Percentiles rank a stretch among this genome's conserved stretches.
Conservation (phyloP, 2,888 invertebrate species). For the Saturnia pavonia region DNA sequence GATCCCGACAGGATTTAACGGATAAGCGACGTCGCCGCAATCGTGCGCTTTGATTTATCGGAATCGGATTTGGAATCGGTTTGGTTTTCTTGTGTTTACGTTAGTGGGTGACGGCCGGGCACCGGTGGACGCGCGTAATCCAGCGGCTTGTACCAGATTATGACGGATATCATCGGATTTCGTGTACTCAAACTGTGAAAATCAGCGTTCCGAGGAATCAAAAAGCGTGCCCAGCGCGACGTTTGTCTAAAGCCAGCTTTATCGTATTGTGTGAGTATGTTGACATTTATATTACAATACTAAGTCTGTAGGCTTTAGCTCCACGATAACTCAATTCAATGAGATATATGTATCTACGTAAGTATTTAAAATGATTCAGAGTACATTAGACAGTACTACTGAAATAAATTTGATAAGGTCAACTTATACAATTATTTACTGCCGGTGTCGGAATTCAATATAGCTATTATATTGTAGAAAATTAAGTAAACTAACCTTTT, state of each 20-base stretch:
- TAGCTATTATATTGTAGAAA: background rate
- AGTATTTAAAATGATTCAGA: background rate
- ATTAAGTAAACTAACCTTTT: background rate
- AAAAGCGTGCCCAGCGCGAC: slow-evolving; percentile 35
- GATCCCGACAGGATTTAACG: slow-evolving; percentile 81
- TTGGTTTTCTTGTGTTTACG: slow-evolving; percentile 78
- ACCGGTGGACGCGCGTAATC: slow-evolving; percentile 72
- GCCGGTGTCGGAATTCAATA: background rate
- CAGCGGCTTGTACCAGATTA: slow-evolving; percentile 77
- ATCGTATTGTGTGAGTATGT: slow-evolving; percentile 57
- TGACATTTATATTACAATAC: slow-evolving; percentile 26
- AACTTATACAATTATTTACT: background rate
- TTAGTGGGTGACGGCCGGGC: slow-evolving; percentile 73
- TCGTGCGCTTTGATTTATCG: slow-evolving; percentile 81
- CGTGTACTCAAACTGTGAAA: slow-evolving; percentile 67
- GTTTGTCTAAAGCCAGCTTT: slow-evolving; percentile 34
- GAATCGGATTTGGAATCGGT: slow-evolving; percentile 67
- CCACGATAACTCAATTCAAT: background rate
- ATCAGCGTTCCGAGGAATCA: slow-evolving; percentile 52
- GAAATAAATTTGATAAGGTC: background rate
- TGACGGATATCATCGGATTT: slow-evolving; percentile 77
- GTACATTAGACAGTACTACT: background rate
- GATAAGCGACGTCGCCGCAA: slow-evolving; percentile 78
- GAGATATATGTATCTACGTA: background rate
- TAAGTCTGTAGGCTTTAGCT: slow-evolving; percentile 5